Base-by-base conservation (phyloP, 1,140 invertebrate species). In the Doryteuthis pealeii region DNA sequence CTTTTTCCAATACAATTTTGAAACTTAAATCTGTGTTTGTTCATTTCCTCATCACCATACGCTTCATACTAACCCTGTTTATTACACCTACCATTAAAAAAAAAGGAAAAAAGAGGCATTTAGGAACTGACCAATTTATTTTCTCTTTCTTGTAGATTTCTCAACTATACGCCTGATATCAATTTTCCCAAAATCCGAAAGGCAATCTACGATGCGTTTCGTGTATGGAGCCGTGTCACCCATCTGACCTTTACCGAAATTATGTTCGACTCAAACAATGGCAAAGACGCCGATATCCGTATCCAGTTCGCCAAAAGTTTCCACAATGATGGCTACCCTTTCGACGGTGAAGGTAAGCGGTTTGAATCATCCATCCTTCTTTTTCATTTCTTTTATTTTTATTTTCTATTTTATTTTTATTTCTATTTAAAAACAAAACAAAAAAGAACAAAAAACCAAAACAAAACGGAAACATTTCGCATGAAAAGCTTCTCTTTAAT, bases 311-410 rank as follows among this genome's bases (percentile, higher is more conserved):
- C 83, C 45, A 77, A 76, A 30, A 75, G 77, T 2, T 83, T 83
- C 72, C 87, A 88, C 74, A 75, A 82, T 15, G 87, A 88, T 75
- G 86, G 84, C 8, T 86, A 85, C 62, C 83, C 84, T 10, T 88
- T 88, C 76, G 87, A 88, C 74, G 87, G 87, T 18, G 77, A 82
- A 82, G 84, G 86, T 85, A 76, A 40, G 69, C 43, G 15, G 35
- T 32, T 33, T 28, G 54, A 31, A 40, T 40, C 14, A 22, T 14
- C 14, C 15, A 30, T 33, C 15, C 1, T 43, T 71, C 62, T 2
- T 26, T 18, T n/a, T n/a, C n/a, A n/a, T n/a, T n/a, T n/a, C n/a
- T n/a, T n/a, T n/a, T n/a, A n/a, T n/a, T n/a, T n/a, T n/a, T n/a
- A n/a, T n/a, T n/a, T n/a, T n/a, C n/a, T n/a, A n/a, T n/a, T n/a